Evolutionary conservation across 2,888 invertebrate species (phyloP).

Genomic region (Drosophila kambysellisi): DNA sequence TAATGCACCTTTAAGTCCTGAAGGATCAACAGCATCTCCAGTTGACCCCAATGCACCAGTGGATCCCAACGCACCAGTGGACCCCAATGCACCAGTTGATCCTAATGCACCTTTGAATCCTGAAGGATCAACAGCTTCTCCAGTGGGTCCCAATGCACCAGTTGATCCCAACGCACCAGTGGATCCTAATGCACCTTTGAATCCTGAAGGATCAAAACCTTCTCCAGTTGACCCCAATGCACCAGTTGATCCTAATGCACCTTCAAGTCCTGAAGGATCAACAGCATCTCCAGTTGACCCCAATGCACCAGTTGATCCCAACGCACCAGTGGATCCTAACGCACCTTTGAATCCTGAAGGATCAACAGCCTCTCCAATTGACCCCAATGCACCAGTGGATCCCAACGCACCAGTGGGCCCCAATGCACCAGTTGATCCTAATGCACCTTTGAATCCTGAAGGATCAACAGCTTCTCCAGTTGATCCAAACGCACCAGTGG

Average conservation of each 20-base stretch:
- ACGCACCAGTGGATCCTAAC: background rate
- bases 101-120: background rate
- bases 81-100: accelerated
- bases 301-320: background rate
- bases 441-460: background rate
- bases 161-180: background rate
- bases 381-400: background rate
- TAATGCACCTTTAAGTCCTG: background rate
- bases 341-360: background rate
- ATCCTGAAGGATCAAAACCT: too few relatives aligned
- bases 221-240: background rate
- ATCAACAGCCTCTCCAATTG: background rate
- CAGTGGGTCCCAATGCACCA: background rate
- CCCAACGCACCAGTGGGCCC: background rate
- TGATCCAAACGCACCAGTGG: background rate
- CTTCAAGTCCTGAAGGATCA: background rate
- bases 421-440: background rate
- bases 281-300: too few relatives aligned
- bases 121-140: too few relatives aligned
- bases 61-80: accelerated
- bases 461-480: background rate
- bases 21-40: background rate
- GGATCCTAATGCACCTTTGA: accelerated
- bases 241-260: background rate
- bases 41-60: background rate